Evolutionary conservation across 1,140 invertebrate genomes (phyloP).

Genomic region (Ceratosolen fusciceps): DNA sequence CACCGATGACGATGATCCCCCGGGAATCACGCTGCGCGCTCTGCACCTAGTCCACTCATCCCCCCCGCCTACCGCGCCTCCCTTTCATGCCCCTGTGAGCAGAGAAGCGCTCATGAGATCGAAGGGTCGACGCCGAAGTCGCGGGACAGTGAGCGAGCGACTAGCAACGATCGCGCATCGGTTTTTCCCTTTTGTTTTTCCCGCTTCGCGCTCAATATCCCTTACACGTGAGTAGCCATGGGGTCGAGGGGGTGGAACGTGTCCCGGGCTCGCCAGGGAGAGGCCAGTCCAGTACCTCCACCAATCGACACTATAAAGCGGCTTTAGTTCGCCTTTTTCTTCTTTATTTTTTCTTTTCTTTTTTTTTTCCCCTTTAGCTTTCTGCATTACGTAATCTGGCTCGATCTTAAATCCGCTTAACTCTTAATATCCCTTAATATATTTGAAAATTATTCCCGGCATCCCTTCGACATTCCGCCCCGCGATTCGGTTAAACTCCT

Average conservation of each 20-base stretch:
- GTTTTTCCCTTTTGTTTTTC: background rate
- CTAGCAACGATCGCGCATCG: conserved; percentile 43
- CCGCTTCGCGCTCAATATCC: background rate
- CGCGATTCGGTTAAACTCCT: too few species aligned
- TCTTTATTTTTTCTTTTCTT: too few species aligned
- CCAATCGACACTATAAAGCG: too few species aligned
- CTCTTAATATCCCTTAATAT: too few species aligned
- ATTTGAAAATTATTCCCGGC: too few species aligned
- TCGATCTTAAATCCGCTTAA: too few species aligned
- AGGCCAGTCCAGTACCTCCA: too few species aligned
- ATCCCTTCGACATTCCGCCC: too few species aligned
- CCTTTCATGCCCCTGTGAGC: background rate
- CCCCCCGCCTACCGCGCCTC: background rate
- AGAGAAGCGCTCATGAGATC: background rate
- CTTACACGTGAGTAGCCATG: background rate
- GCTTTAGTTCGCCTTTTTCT: too few species aligned
- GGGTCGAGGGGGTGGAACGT: background rate
- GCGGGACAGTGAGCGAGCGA: conserved; percentile 34
- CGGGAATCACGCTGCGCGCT: background rate
- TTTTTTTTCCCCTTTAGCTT: too few species aligned
- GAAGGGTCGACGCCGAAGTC: background rate
- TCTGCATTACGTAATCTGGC: too few species aligned
- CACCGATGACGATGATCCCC: conserved; percentile 31
- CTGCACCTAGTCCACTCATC: background rate
- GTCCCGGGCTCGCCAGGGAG: too few species aligned